These are phyloP conservation scores for Jordanella pulchra DNA, from an alignment of 2,797 vertebrate genomes.

Conservation along the genomic window DNA sequence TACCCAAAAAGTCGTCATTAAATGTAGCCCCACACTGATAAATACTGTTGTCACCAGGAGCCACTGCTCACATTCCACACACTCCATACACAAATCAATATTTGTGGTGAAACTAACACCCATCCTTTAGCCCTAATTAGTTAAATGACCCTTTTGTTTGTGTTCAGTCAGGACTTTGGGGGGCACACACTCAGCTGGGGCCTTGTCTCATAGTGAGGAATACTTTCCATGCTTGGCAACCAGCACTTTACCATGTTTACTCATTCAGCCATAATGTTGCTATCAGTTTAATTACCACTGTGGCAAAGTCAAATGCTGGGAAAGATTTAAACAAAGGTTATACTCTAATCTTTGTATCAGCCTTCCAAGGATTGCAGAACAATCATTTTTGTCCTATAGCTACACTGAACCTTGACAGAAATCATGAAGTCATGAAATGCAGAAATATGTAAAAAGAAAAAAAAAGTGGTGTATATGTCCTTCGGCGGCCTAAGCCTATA, in stretches of 20 bases:
- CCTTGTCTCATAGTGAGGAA: neutral
- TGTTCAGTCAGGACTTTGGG: conserved; percentile 2
- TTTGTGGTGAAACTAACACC: conserved; percentile 5
- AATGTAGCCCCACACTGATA: neutral
- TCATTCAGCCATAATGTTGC: conserved; percentile 2
- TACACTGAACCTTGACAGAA: neutral
- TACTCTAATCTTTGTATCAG: neutral
- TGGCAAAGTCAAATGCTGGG: conserved; percentile 1
- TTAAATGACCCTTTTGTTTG: conserved; percentile 12
- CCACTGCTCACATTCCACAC: conserved; percentile 4
- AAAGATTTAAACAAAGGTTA: conserved; percentile 1
- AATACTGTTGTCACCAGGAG: conserved; percentile 3
- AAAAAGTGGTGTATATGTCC: too few relatives aligned
- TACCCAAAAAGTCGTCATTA: conserved; percentile 1
- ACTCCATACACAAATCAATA: conserved; percentile 13
- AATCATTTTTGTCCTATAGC: neutral
- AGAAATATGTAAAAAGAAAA: too few relatives aligned
- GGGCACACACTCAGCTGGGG: conserved; percentile 1
- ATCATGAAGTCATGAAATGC: neutral
- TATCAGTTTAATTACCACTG: conserved; percentile 2
- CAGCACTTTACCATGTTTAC: conserved; percentile 10
- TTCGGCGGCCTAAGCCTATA: too few relatives aligned
- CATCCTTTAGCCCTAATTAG: conserved; percentile 6
- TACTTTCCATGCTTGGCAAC: conserved; percentile 8
- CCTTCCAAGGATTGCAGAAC: neutral